Conservation (phyloP, 2,113 vertebrate species). For the Megaceryle torquata region DNA sequence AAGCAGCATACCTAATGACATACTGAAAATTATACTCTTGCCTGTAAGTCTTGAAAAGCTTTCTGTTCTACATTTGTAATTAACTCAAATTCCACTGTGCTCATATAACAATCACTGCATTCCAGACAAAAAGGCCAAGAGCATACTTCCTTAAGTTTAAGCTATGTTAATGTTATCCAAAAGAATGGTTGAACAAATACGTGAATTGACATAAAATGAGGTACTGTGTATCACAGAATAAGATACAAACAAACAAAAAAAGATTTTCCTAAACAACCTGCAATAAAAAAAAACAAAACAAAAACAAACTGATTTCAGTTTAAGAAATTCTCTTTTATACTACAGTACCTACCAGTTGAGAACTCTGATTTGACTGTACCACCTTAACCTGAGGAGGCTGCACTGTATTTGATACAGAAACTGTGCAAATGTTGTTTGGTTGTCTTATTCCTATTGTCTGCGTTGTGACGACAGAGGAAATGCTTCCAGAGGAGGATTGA, state of each 20-base stretch:
- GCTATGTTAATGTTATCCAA: background rate
- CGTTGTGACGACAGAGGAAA: constrained; percentile 70
- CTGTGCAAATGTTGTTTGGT: constrained; percentile 79
- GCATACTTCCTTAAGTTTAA: background rate
- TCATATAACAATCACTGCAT: background rate
- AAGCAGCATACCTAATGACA: background rate
- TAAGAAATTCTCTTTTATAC: background rate
- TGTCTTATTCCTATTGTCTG: constrained; percentile 80
- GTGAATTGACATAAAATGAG: background rate
- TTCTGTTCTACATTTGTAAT: background rate
- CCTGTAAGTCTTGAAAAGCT: background rate
- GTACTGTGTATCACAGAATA: background rate
- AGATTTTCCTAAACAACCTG: background rate
- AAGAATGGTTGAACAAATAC: background rate
- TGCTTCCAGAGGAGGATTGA: constrained; percentile 61
- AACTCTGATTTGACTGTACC: constrained; percentile 74
- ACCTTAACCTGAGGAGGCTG: constrained; percentile 68
- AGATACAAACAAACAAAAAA: background rate
- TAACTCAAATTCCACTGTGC: background rate
- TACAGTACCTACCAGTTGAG: constrained; percentile 78
- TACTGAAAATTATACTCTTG: background rate
- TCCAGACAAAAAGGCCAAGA: background rate
- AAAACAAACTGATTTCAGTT: background rate
- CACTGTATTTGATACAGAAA: constrained; percentile 67
- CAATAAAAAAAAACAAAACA: background rate